phyloP scores from a whole-genome alignment of 2,113 vertebrate genomes.

The Falcunculus frontatus region DNA sequence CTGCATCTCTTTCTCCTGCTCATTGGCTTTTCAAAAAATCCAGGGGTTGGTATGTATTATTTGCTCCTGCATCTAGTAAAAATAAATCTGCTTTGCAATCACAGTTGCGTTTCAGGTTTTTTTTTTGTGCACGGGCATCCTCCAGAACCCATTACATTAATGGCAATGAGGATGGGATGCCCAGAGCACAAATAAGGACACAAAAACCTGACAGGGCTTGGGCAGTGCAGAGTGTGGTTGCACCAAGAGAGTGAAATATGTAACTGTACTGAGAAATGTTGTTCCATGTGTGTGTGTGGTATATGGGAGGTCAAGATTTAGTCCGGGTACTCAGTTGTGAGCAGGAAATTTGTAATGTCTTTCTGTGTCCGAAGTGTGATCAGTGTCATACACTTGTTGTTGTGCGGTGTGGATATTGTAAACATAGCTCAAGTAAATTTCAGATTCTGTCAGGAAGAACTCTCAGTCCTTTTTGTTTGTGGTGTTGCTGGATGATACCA shows the following conservation, averaged over 20 bases:
- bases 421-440: background rate
- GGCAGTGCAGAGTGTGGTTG: fast-evolving
- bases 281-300: background rate
- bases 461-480: background rate
- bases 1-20: background rate
- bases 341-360: background rate
- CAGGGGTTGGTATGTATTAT: background rate
- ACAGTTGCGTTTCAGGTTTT: background rate
- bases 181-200: background rate
- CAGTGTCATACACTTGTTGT: too few relatives aligned
- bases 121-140: background rate
- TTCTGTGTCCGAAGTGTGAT: background rate
- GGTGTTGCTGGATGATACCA: background rate
- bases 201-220: background rate
- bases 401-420: fast-evolving
- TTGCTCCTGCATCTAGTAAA: background rate
- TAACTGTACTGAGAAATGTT: background rate
- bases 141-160: background rate
- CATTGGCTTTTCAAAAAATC: background rate
- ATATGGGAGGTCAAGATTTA: background rate
- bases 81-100: background rate
- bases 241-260: background rate
- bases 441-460: background rate
- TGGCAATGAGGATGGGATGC: background rate
- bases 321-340: too few relatives aligned